A percentile compares a stretch with the other conserved stretches of the same genome.
These are phyloP conservation scores for Globia sparganii DNA, from an alignment of 2,888 invertebrate genomes.

Conservation along the genomic window DNA sequence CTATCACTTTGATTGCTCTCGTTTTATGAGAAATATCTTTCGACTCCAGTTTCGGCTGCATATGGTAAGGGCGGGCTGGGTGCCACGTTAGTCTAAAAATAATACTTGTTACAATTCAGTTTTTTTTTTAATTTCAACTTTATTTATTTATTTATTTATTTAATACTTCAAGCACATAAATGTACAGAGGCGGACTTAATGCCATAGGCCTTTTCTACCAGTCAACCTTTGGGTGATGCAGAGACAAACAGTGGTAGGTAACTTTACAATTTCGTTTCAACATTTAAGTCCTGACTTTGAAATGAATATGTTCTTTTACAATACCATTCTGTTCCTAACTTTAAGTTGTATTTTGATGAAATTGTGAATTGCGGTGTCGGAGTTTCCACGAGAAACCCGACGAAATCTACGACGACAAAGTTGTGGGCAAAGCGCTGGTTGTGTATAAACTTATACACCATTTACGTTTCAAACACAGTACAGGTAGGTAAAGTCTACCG, in stretches of 20 bases:
- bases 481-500: not conserved
- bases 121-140: too few relatives aligned
- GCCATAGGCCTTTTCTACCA: too few relatives aligned
- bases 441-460: not conserved
- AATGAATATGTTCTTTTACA: not conserved
- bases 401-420: not conserved
- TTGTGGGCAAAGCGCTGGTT: not conserved
- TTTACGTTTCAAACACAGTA: not conserved
- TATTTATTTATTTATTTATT: too few relatives aligned
- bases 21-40: not conserved
- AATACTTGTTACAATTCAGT: not conserved
- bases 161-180: too few relatives aligned
- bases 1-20: conserved; percentile 3
- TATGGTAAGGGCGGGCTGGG: not conserved
- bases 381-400: not conserved
- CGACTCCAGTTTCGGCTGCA: not conserved
- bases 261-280: too few relatives aligned
- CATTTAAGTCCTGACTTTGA: too few relatives aligned
- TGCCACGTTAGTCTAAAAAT: not conserved
- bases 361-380: not conserved
- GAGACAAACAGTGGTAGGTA: too few relatives aligned
- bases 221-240: too few relatives aligned
- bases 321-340: not conserved
- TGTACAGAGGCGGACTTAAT: too few relatives aligned
- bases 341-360: not conserved